Base-by-base conservation (phyloP, 2,113 vertebrate genomes). In the Harpagus bidentatus region DNA sequence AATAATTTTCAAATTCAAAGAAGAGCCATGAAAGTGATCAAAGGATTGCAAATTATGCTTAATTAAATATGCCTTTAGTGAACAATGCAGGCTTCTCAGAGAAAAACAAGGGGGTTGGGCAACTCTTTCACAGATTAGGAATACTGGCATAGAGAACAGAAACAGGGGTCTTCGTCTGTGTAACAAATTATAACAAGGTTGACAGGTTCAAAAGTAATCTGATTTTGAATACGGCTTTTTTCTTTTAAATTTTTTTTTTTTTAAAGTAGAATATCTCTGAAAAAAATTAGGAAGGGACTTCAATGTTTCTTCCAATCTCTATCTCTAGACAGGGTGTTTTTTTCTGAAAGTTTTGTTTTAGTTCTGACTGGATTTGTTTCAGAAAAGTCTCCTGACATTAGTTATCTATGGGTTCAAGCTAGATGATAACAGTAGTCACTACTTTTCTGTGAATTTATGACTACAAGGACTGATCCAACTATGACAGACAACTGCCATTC, bases 1-100 rank as follows among this genome's bases (percentile, higher is more conserved):
- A 95, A 90, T 92, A 73, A 78, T 86, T 81, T 66, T 71, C 8
- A 55, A 84, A 88, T 88, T 90, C 36, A 48, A 95, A 95, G 29
- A 92, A 87, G 38, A 86, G 32, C 18, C 50, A 62, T 88, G 40
- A 53, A 72, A 94, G 29, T 55, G 63, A 95, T 94, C 67, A 94
- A 92, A 94, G 34, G 29, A 71, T 74, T 91, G 59, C 11, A 88
- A 92, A 94, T 82, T 59, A 63, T 43, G 6, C 18, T 56, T 82
- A 93, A 88, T 90, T 87, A 94, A 81, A 86, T 77, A 91, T 67
- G 40, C 7, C n/a, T 92, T 83, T 47, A 88, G 32, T 66, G 71
- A 83, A 91, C 42, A 88, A 92, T 58, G 16, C 10, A 47, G 38
- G 16, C 15, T 91, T 90, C 79, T 93, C 72, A 66, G n/a, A 86